Base-by-base conservation (phyloP, 2,797 vertebrate species). In the Bovichtus variegatus region DNA sequence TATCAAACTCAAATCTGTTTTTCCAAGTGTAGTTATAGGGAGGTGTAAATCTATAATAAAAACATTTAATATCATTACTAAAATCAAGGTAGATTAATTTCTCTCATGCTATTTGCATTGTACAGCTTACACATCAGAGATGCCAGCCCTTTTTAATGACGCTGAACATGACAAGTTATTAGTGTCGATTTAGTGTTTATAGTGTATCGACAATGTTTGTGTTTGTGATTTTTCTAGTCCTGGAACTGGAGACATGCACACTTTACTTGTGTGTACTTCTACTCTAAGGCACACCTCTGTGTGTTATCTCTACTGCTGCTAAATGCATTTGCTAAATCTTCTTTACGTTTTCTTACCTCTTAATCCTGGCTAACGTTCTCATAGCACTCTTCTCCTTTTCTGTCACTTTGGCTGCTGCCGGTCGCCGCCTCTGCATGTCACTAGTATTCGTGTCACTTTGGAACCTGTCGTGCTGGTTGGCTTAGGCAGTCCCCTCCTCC, bases 401-500 rank as follows among this genome's bases (percentile, higher is more conserved):
- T 79, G 41, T 85, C 82, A 54, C 81, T 81, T 69, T 84, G 69
- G 66, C 79, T 89, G 86, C 59, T 78, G 74, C 80, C 78, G 41
- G 66, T 83, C 77, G 80, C 81, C 88, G 72, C 81, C 84, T 88
- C 75, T 91, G 93, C 93, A 93, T 93, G 93, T 76, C 71, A 83
- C 79, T 92, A 81, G 80, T 89, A 43, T 77, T 85, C 77, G 86
- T 89, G 74, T 89, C 74, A 81, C 88, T 78, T 71, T 92, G 90
- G 86, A 88, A 84, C 79, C 86, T 92, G 68, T 93, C 90, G 86
- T 92, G 89, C 91, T 93, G 85, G 89, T 92, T 94, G 93, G 94
- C 93, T 95, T 94, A 94, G 93, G 93, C 93, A 89, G 92, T 94
- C 84, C 91, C 92, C 90, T 93, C 89, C 90, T 94, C 67, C 91